These are phyloP conservation scores for Dinomys branickii DNA, from an alignment of 2,113 vertebrate genomes.

Conservation along the genomic window DNA sequence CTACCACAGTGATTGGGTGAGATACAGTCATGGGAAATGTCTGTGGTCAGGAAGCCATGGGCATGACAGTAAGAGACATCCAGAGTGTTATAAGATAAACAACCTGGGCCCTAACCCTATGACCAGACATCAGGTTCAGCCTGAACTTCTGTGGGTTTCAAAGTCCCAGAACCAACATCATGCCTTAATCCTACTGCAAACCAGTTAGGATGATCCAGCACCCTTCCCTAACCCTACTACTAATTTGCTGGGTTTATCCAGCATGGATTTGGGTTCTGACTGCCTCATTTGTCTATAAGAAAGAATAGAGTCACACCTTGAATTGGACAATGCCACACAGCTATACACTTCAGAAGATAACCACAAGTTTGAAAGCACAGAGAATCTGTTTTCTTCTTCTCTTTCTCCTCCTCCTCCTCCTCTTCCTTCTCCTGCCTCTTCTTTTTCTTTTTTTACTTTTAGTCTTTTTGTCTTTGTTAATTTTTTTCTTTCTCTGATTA, in stretches of 20 bases:
- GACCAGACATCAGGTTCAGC: neutral
- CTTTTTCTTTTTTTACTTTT: too few relatives aligned
- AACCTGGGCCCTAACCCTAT: neutral
- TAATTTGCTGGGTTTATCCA: neutral
- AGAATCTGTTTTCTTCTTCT: neutral
- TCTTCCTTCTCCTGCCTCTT: too few relatives aligned
- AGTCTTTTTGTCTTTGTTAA: neutral
- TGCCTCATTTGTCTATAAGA: neutral
- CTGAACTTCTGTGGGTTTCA: neutral
- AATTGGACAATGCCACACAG: neutral
- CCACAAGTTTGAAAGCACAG: neutral
- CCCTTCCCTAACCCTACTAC: neutral
- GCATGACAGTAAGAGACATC: neutral
- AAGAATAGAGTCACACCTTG: neutral
- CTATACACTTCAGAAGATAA: neutral
- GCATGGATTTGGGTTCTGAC: neutral
- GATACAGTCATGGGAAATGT: neutral
- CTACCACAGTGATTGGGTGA: neutral
- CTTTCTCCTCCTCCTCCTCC: too few relatives aligned
- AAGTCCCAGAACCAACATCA: neutral
- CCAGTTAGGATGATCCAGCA: neutral
- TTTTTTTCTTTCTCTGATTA: neutral
- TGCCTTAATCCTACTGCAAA: neutral
- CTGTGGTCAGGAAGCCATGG: neutral
- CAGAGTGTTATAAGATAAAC: neutral